A percentile compares a stretch with the other conserved stretches of the same genome.
Conservation (phyloP, 1,140 invertebrate species). For the Zaprionus africanus region DNA sequence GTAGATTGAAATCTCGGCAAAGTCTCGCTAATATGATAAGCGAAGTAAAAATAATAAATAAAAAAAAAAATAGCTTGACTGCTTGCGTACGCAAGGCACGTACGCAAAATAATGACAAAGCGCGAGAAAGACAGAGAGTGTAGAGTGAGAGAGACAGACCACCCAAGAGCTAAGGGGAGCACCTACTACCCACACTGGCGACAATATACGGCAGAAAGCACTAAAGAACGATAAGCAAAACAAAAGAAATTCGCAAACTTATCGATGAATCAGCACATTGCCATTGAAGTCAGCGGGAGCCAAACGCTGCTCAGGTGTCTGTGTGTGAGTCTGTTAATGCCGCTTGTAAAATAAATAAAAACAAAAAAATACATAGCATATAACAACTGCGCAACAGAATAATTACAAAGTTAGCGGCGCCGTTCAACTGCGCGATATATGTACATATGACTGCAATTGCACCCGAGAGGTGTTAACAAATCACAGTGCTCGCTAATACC, state of each 20-base stretch:
- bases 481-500: constrained; percentile 27
- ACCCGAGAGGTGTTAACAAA: constrained; percentile 50
- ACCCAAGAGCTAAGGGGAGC: constrained; percentile 40
- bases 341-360: constrained; percentile 38
- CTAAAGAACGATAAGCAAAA: constrained; percentile 32
- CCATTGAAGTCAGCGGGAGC: constrained; percentile 36
- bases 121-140: neutral
- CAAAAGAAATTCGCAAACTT: constrained; percentile 48
- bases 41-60: constrained; percentile 17
- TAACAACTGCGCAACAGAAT: constrained; percentile 69
- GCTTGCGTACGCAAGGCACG: constrained; percentile 59
- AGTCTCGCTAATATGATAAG: constrained; percentile 46
- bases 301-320: constrained; percentile 13
- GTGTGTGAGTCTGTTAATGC: constrained; percentile 27
- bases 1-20: constrained; percentile 47
- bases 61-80: constrained; percentile 20
- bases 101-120: constrained; percentile 47
- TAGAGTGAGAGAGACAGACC: constrained; percentile 26
- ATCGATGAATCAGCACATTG: constrained; percentile 50
- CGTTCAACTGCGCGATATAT: constrained; percentile 34
- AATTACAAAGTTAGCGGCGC: constrained; percentile 67
- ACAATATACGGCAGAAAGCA: constrained; percentile 40
- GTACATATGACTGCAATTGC: constrained; percentile 55
- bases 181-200: constrained; percentile 26
- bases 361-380: constrained; percentile 8